These are phyloP conservation scores for Pararge aegeria DNA, from an alignment of 1,140 invertebrate species.

Conservation along the genomic window DNA sequence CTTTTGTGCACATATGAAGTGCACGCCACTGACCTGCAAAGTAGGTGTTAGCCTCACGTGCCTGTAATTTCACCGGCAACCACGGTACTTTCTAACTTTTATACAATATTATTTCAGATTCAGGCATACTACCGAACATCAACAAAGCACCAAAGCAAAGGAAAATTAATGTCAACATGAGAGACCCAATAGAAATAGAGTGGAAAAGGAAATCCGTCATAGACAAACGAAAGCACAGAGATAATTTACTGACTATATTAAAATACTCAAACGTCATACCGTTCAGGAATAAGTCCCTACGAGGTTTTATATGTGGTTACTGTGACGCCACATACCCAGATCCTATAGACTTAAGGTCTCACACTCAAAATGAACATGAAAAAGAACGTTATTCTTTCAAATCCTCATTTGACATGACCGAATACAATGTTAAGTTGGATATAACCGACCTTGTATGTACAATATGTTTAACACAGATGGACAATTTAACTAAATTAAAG, in stretches of 20 bases:
- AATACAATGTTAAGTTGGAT: constrained; percentile 59
- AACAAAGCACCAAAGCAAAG: constrained; percentile 10
- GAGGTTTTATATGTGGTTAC: constrained; percentile 58
- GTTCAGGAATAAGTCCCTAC: constrained; percentile 52
- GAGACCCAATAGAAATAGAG: constrained; percentile 18
- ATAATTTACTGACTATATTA: constrained; percentile 52
- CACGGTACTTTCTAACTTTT: too few species aligned
- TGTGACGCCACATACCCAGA: constrained; percentile 52
- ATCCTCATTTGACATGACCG: constrained; percentile 46
- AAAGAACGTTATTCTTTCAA: constrained; percentile 48
- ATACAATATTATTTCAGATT: constrained; percentile 1
- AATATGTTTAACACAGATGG: constrained; percentile 41
- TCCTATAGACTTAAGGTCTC: constrained; percentile 45
- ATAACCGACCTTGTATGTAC: constrained; percentile 45
- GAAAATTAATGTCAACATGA: constrained; percentile 23
- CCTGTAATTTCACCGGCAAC: too few species aligned
- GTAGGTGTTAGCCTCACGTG: too few species aligned
- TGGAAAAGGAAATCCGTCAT: constrained; percentile 2
- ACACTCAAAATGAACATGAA: constrained; percentile 46
- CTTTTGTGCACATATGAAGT: too few species aligned
- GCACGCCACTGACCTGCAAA: too few species aligned
- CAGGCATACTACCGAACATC: background rate
- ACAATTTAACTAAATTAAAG: constrained; percentile 43
- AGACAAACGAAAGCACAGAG: constrained; percentile 52
- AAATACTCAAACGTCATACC: constrained; percentile 55